Percentiles rank a stretch among this genome's conserved stretches.
These are phyloP conservation scores for Drosophila ustulata DNA, from an alignment of 2,888 invertebrate genomes.

Conservation along the genomic window DNA sequence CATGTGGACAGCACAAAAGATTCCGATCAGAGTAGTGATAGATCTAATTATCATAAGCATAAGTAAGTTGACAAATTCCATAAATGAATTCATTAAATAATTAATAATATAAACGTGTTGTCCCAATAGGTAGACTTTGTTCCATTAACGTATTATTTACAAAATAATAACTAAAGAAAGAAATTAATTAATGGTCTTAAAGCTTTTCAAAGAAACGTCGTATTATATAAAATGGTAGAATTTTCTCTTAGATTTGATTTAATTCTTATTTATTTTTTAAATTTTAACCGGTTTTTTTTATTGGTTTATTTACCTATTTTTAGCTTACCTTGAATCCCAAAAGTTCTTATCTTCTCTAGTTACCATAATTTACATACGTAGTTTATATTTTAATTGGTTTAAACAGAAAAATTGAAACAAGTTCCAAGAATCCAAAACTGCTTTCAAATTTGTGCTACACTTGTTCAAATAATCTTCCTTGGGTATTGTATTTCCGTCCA, in stretches of 20 bases:
- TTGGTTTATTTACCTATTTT: not conserved
- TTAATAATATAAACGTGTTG: not conserved
- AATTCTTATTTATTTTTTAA: not conserved
- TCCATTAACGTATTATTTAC: too few species aligned
- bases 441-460: not conserved
- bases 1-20: conserved; percentile 8
- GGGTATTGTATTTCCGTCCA: too few species aligned
- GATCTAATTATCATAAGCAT: not conserved
- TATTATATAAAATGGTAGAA: not conserved
- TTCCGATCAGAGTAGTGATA: not conserved
- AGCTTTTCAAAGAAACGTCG: too few species aligned
- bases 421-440: not conserved
- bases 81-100: not conserved
- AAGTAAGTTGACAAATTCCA: not conserved
- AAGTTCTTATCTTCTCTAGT: not conserved
- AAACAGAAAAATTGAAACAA: not conserved
- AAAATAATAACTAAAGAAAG: too few species aligned
- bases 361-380: not conserved
- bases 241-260: not conserved
- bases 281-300: not conserved
- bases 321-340: not conserved
- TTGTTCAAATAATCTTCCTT: too few species aligned
- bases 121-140: not conserved
- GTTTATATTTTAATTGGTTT: not conserved
- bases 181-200: too few species aligned